phyloP scores from a whole-genome alignment of 1,140 invertebrate genomes.

The silkworm (Bombyx mori) region ASM3026992v2 NC_085113.1:3406001-3406500 shows the following conservation, averaged over 20 bases:
- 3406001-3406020: too few species aligned
- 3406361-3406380: slow-evolving; percentile 92
- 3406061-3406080: neutral
- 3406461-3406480: slow-evolving; percentile 49
- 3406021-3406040: too few species aligned
- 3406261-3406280: slow-evolving; percentile 57
- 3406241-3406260: slow-evolving; percentile 59
- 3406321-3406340: slow-evolving; percentile 60
- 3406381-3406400: slow-evolving; percentile 85
- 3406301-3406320: slow-evolving; percentile 53
- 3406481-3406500: slow-evolving; percentile 73
- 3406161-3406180: slow-evolving; percentile 42
- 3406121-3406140: slow-evolving; percentile 62
- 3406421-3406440: slow-evolving; percentile 46
- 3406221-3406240: slow-evolving; percentile 48
- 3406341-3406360: slow-evolving; percentile 75
- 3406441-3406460: slow-evolving; percentile 53
- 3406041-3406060: too few species aligned
- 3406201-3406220: slow-evolving; percentile 32
- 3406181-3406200: slow-evolving; percentile 36
- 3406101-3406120: slow-evolving; percentile 61
- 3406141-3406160: slow-evolving; percentile 40
- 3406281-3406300: slow-evolving; percentile 54
- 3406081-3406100: slow-evolving; percentile 14
- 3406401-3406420: slow-evolving; percentile 67